Evolutionary conservation across 2,113 vertebrate genomes (phyloP).

Genomic region (Phrynocephalus versicolor): DNA sequence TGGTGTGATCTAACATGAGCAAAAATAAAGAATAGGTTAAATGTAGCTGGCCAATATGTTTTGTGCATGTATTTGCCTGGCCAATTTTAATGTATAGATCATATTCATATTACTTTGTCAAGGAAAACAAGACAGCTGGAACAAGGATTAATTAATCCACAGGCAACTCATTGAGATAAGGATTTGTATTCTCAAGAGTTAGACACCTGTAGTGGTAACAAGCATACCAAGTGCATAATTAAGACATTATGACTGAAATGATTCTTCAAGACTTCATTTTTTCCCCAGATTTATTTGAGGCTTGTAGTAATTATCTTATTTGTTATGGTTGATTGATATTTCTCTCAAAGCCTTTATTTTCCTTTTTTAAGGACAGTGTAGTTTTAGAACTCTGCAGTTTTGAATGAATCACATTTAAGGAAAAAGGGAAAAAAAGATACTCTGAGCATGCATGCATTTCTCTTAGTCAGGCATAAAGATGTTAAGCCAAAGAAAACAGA

Average conservation of each 20-base stretch:
- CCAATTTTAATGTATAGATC: not conserved
- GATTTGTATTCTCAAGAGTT: constrained; percentile 5
- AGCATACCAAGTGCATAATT: not conserved
- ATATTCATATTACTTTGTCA: not conserved
- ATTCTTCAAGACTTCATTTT: not conserved
- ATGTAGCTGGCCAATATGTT: not conserved
- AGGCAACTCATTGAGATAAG: not conserved
- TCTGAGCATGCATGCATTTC: not conserved
- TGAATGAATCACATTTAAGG: not conserved
- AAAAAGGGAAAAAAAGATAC: not conserved
- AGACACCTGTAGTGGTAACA: constrained; percentile 1
- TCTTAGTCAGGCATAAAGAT: not conserved
- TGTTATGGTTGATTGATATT: not conserved
- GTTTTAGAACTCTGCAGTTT: not conserved
- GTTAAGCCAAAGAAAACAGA: not conserved
- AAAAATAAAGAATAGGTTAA: too few relatives aligned
- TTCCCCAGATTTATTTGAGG: constrained; percentile 1
- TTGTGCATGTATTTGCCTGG: not conserved
- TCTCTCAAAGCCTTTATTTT: not conserved
- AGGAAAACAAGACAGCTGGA: not conserved
- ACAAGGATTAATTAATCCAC: not conserved
- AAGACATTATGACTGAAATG: not conserved
- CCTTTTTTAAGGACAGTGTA: not conserved
- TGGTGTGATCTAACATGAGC: too few relatives aligned
- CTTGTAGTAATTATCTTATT: constrained; percentile 1